These are phyloP conservation scores for Penaeus vannamei DNA, from an alignment of 1,140 invertebrate genomes.

Conservation along the genomic window DNA sequence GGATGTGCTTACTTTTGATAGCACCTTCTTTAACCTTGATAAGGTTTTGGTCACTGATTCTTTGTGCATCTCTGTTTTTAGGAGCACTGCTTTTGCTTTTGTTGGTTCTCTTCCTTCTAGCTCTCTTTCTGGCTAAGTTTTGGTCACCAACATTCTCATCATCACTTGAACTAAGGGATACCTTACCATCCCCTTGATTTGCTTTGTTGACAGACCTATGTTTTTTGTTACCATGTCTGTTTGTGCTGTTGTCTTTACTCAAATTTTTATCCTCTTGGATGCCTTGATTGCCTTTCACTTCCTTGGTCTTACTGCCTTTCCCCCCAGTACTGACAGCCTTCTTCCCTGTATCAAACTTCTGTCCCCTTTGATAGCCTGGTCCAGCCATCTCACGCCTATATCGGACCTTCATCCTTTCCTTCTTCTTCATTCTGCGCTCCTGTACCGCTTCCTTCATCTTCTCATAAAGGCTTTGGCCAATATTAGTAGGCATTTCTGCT, in stretches of 20 bases:
- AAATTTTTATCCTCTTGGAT: no score
- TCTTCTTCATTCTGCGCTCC: conserved; percentile 37
- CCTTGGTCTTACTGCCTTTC: no score
- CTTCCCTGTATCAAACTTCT: conserved; percentile 36
- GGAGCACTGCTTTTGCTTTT: neutral
- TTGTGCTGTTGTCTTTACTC: neutral
- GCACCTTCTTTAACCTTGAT: conserved; percentile 28
- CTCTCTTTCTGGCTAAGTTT: conserved; percentile 20
- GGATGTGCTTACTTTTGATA: conserved; percentile 48
- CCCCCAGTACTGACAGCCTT: neutral
- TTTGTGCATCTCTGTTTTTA: conserved; percentile 28
- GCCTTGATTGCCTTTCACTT: no score
- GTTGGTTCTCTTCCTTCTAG: conserved; percentile 12
- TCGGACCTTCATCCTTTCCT: conserved; percentile 25
- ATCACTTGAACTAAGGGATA: conserved; percentile 36
- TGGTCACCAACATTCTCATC: conserved; percentile 13
- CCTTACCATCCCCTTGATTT: neutral
- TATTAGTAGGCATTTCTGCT: conserved; percentile 25
- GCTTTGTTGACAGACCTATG: neutral
- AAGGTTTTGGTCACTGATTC: neutral
- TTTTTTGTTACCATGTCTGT: neutral
- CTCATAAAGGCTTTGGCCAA: conserved; percentile 24
- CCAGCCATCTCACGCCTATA: conserved; percentile 27
- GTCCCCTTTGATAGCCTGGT: conserved; percentile 8
- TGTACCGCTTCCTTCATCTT: conserved; percentile 42